Base-by-base conservation (phyloP, 2,113 vertebrate genomes). In the Rhinoptilus africanus region DNA sequence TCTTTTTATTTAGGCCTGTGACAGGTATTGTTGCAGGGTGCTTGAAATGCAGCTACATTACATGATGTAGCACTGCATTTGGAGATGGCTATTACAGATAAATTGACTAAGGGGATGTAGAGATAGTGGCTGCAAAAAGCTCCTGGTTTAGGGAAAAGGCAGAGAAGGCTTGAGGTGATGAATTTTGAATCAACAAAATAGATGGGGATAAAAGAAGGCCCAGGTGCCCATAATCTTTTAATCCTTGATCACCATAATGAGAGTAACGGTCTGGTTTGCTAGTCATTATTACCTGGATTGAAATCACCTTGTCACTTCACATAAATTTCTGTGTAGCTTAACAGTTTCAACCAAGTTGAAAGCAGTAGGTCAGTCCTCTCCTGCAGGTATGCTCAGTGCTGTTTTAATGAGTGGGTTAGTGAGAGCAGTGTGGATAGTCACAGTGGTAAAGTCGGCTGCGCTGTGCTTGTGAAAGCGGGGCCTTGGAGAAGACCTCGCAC, bases 61-160 rank as follows among this genome's bases (percentile, higher is more conserved):
- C 1, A 2, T 8, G 54, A 19, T 8, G 35, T 7, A 17, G 71
- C 26, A 5, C 7, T 19, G 88, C 41, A 3, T 21, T 14, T 16
- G 37, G 45, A 53, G n/a, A 5, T 3, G 3, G 53, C 12, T 60
- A 0, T 14, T 53, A 21, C 7, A 24, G 47, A 13, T 23, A 22
- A 9, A 32, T 27, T 10, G 21, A 3, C 18, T 9, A 10, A 17
- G 18, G 22, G 22, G n/a, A 9, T 0, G 1, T 4, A 8, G 53
- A 20, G 67, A 18, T 35, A 4, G 32, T 48, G 39, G 32, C 59
- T 67, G 14, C 12, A 10, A 6, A 32, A 14, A 43, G 48, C 27
- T 50, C 24, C 75, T 8, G 24, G 6, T 21, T 12, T 45, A 21
- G 50, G 26, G 26, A 24, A 24, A 10, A 35, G 27, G 35, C 41